These are phyloP conservation scores for Andricus curvator DNA, from an alignment of 2,888 invertebrate species.

Conservation along the genomic window DNA sequence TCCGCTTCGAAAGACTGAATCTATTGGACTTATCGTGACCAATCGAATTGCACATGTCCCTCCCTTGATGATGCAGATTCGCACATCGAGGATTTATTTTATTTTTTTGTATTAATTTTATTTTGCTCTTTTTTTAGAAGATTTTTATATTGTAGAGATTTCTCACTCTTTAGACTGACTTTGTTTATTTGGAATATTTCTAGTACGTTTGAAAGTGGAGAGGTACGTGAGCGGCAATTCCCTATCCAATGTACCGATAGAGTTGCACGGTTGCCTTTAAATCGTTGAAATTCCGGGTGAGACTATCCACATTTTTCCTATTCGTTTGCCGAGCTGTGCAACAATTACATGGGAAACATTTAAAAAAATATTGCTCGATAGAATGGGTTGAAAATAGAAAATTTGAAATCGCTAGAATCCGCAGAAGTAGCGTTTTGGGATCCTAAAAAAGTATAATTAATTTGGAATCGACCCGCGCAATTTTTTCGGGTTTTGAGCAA, in stretches of 20 bases:
- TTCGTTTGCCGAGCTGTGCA: not conserved
- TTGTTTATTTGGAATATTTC: not conserved
- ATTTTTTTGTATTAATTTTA: not conserved
- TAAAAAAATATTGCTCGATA: too few species aligned
- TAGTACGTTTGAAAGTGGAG: not conserved
- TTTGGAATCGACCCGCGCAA: too few species aligned
- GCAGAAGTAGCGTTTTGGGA: too few species aligned
- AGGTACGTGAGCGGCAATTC: not conserved
- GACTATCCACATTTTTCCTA: not conserved
- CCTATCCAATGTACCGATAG: not conserved
- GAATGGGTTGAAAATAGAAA: too few species aligned
- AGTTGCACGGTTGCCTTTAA: slow-evolving; percentile 14
- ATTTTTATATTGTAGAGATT: not conserved
- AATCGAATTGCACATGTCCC: not conserved
- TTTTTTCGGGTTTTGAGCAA: too few species aligned
- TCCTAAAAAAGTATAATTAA: too few species aligned
- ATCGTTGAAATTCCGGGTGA: not conserved
- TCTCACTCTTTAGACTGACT: not conserved
- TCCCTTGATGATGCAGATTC: not conserved
- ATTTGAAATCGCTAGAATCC: too few species aligned
- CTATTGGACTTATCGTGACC: not conserved
- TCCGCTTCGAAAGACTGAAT: not conserved
- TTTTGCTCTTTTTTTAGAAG: not conserved
- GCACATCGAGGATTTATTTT: not conserved
- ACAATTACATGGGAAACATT: not conserved